Percentiles rank a stretch among this genome's conserved stretches.
Evolutionary conservation across 2,888 invertebrate species (phyloP).

Genomic region (Carpatolechia fugitivella): DNA sequence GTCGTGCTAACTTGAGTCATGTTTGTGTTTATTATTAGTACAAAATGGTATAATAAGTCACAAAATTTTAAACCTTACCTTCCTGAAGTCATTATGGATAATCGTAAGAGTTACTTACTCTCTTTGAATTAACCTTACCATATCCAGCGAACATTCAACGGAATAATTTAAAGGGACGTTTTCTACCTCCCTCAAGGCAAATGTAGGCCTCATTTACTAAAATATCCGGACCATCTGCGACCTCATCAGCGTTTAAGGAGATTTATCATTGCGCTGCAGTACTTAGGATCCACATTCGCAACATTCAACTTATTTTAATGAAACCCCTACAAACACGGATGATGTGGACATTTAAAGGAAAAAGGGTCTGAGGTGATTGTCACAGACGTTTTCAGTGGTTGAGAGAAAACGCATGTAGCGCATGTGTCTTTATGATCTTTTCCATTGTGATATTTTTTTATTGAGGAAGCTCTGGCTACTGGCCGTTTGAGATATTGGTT

Average conservation of each 20-base stretch:
- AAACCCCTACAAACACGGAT: not conserved
- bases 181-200: constrained; percentile 45
- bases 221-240: constrained; percentile 69
- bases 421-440: too few species aligned
- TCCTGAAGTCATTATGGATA: too few species aligned
- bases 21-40: too few species aligned
- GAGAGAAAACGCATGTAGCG: too few species aligned
- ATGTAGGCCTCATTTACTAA: constrained; percentile 69
- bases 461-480: too few species aligned
- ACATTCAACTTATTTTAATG: constrained; percentile 13
- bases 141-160: not conserved
- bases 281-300: constrained; percentile 22
- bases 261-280: constrained; percentile 53
- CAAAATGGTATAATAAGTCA: too few species aligned
- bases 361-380: constrained; percentile 1
- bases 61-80: too few species aligned
- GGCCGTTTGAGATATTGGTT: too few species aligned
- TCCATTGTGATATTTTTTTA: too few species aligned
- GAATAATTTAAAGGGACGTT: constrained; percentile 22
- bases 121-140: not conserved
- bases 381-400: too few species aligned
- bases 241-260: constrained; percentile 57
- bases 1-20: too few species aligned
- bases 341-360: not conserved
- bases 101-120: not conserved